Base-by-base conservation (phyloP, 2,113 vertebrate genomes). In the Lanius ludovicianus region DNA sequence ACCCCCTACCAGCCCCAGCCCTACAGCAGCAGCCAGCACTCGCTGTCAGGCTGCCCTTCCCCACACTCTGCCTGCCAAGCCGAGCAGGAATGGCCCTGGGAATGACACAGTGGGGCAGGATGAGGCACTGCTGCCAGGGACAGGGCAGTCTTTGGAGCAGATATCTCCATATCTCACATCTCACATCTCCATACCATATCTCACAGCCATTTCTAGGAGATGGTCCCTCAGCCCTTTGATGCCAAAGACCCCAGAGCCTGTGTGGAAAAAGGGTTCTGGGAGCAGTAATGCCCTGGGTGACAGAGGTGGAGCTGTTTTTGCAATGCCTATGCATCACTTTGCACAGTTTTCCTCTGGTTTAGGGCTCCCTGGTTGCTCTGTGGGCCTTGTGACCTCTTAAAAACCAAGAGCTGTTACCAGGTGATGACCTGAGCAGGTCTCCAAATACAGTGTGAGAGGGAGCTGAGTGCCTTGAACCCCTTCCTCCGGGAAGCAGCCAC, bases 51-150 rank as follows among this genome's bases (percentile, higher is more conserved):
- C 69, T 78, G 77, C 27, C 25, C 35, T 59, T 55, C 33, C 69
- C 52, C 55, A 21, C 0, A 0, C 10, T 10, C 44, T 56, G 56
- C 22, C 67, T 50, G 65, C 57, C 0, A 0, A 68, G 59, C 0
- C 0, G 31, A 56, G 37, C 4, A 2, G 64, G 68, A 41, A 56
- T 12, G n/a, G 60, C 65, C 10, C 1, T 6, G 37, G 37, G 37
- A 47, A 80, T 41, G 60, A 12, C 28, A 30, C 50, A 7, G 15
- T 0, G 0, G 50, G 30, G 78, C 30, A 62, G 77, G 50, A 78
- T 15, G 33, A 30, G 62, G 28, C 52, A 12, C 30, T 28, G 59
- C 52, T 84, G 52, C 52, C 21, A 13, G 19, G 49, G 8, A 41
- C 16, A 6, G 41, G 23, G 37, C 50, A 30, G 35, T 13, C 50